Percentiles rank a stretch among this genome's conserved stretches.
Evolutionary conservation across 1,140 invertebrate species (phyloP).

Genomic region (Hypothenemus hampei): DNA sequence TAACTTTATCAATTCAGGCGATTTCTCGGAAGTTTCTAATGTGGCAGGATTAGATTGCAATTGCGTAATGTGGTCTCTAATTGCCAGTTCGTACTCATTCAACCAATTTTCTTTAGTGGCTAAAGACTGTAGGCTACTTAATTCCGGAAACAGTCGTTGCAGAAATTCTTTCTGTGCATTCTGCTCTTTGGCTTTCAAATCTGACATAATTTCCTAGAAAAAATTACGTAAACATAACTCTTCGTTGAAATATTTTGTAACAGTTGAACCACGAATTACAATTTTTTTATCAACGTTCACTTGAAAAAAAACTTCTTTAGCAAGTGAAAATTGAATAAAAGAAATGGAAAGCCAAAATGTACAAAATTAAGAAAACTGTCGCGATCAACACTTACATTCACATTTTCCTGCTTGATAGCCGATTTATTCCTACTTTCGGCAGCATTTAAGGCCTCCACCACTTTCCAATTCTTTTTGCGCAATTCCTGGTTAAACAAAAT

Average conservation of each 20-base stretch:
- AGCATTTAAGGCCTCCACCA: slow-evolving; percentile 76
- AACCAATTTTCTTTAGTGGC: slow-evolving; percentile 20
- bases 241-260: not conserved
- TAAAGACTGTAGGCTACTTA: slow-evolving; percentile 44
- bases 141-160: slow-evolving; percentile 55
- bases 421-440: slow-evolving; percentile 45
- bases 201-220: slow-evolving; percentile 40
- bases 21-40: not conserved
- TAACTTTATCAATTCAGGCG: slow-evolving; percentile 50
- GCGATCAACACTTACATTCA: slow-evolving; percentile 29
- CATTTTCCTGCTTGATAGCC: slow-evolving; percentile 1
- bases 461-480: slow-evolving; percentile 81
- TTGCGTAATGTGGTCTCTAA: not conserved
- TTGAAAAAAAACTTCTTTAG: not conserved
- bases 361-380: not conserved
- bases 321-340: not conserved
- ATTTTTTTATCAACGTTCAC: not conserved
- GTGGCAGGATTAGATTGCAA: no score
- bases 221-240: not conserved
- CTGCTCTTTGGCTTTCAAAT: slow-evolving; percentile 52
- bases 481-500: slow-evolving; percentile 58
- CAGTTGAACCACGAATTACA: not conserved
- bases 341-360: slow-evolving; percentile 38
- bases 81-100: slow-evolving; percentile 21
- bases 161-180: slow-evolving; percentile 53